phyloP scores from a whole-genome alignment of 2,797 vertebrate species.

The Limosa lapponica region DNA sequence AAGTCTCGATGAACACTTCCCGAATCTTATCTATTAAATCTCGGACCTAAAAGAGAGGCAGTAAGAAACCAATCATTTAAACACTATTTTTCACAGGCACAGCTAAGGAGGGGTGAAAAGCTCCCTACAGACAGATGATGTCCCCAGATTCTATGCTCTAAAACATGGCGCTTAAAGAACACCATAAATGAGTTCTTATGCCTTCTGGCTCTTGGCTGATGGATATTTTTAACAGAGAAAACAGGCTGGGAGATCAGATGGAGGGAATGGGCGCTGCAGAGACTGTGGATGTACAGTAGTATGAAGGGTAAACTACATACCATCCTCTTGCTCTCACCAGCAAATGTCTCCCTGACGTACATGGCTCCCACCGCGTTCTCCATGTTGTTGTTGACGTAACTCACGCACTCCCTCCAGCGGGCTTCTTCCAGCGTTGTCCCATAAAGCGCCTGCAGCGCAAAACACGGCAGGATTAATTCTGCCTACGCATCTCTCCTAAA shows the following conservation, averaged over 20 bases:
- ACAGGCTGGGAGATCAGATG: rapidly evolving
- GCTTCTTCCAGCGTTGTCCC: constrained; percentile 92
- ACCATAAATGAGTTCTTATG: background rate
- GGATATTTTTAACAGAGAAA: background rate
- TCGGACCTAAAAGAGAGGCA: constrained; percentile 82
- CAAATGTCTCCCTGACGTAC: constrained; percentile 91
- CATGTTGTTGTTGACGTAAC: constrained; percentile 95
- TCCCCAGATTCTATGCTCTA: background rate
- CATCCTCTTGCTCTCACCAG: constrained; percentile 93
- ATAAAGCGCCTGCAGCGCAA: constrained; percentile 83
- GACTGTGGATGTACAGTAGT: background rate
- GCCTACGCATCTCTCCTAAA: background rate
- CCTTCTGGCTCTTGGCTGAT: background rate
- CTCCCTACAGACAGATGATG: background rate
- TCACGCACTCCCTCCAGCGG: constrained; percentile 94
- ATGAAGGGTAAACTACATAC: constrained; percentile 76
- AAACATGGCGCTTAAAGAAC: background rate
- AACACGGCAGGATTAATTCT: background rate
- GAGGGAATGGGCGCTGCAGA: background rate
- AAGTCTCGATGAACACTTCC: constrained; percentile 89
- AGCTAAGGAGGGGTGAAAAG: background rate
- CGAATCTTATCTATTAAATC: constrained; percentile 91
- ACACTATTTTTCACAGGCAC: background rate
- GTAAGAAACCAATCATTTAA: background rate
- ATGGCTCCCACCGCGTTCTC: constrained; percentile 93